These are phyloP conservation scores for Benthosema pterotum DNA, from an alignment of 2,797 vertebrate species.

Conservation along the genomic window DNA sequence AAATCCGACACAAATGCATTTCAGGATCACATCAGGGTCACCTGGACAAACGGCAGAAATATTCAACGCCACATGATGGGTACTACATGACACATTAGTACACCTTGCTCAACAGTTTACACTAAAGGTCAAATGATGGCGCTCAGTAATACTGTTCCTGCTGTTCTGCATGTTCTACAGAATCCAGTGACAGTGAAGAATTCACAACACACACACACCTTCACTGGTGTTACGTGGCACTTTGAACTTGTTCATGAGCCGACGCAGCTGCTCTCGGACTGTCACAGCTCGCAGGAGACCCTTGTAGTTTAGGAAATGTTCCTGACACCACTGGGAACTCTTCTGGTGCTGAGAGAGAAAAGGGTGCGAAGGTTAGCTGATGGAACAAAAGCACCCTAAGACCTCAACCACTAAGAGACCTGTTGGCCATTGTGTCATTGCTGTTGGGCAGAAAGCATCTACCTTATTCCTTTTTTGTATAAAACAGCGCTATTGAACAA, in stretches of 20 bases:
- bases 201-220: conserved; percentile 74
- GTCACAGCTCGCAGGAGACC: conserved; percentile 90
- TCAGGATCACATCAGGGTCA: conserved; percentile 95
- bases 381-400: no score
- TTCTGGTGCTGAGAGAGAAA: conserved; percentile 87
- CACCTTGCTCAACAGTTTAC: background rate
- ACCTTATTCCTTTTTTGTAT: no score
- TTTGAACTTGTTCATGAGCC: conserved; percentile 96
- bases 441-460: no score
- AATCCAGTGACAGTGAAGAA: background rate
- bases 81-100: background rate
- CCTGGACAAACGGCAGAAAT: conserved; percentile 71
- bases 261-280: conserved; percentile 94
- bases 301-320: conserved; percentile 97
- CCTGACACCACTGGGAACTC: conserved; percentile 97
- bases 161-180: no score
- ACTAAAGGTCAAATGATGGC: no score
- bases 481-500: no score
- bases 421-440: no score
- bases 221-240: conserved; percentile 94
- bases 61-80: background rate
- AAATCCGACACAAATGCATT: conserved; percentile 95
- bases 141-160: no score
- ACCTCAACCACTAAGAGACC: no score
- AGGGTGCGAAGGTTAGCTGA: no score